Evolutionary conservation across 2,797 vertebrate species (phyloP).

Genomic region (Emydoidea blandingii): DNA sequence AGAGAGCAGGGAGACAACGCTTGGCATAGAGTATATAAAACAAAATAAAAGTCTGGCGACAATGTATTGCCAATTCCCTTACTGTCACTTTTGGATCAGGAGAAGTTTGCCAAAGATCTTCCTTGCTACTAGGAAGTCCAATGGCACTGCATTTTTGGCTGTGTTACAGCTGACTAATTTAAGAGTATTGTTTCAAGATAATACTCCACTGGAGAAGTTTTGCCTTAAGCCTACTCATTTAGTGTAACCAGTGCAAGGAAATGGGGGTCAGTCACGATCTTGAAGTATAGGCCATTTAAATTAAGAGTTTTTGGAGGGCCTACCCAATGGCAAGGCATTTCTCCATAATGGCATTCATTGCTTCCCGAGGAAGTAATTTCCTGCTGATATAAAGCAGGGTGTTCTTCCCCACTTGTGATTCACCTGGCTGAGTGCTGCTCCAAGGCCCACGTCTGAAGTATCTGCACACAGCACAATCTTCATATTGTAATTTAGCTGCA

Average conservation of each 20-base stretch:
- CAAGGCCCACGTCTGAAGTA: conserved; percentile 1
- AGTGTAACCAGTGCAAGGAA: conserved; percentile 19
- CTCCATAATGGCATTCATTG: conserved; percentile 64
- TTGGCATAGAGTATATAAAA: not conserved
- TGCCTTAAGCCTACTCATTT: conserved; percentile 24
- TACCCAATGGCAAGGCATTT: conserved; percentile 55
- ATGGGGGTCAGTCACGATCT: conserved; percentile 52
- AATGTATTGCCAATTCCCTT: conserved; percentile 18
- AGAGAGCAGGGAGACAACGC: not conserved
- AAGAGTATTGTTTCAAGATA: not conserved
- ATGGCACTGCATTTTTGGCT: not conserved
- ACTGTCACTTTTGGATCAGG: not conserved
- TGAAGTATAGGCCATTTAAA: conserved; percentile 53
- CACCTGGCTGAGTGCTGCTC: conserved; percentile 60
- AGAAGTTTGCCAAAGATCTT: not conserved
- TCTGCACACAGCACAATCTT: conserved; percentile 49
- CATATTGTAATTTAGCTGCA: conserved; percentile 14
- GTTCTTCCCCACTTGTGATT: conserved; percentile 58
- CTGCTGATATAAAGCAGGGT: conserved; percentile 62
- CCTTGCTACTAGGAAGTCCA: not conserved
- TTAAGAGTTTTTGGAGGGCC: conserved; percentile 45
- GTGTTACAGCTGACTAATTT: not conserved
- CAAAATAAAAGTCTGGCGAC: not conserved
- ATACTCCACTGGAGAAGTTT: not conserved
- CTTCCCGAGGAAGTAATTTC: conserved; percentile 63